phyloP scores from a whole-genome alignment of 2,888 invertebrate species.

The Octonoba sinensis region DNA sequence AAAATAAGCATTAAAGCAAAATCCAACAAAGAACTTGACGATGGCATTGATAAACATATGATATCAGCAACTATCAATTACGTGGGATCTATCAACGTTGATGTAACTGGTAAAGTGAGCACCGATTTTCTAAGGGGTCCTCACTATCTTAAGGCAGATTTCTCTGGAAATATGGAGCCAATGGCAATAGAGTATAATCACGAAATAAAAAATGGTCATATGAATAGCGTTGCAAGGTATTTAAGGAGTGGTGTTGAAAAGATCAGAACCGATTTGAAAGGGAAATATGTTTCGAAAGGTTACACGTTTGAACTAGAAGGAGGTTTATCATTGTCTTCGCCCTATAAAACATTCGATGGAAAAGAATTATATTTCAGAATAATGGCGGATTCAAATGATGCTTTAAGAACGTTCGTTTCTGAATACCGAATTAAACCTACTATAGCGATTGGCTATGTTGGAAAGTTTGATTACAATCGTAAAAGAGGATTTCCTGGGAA shows the following conservation, averaged over 20 bases:
- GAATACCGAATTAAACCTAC: conserved; percentile 46
- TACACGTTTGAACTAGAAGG: conserved; percentile 27
- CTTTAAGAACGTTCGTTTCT: conserved; percentile 23
- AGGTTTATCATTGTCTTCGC: conserved; percentile 35
- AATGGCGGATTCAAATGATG: conserved; percentile 39
- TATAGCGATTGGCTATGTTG: conserved; percentile 29
- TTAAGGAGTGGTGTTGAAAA: conserved; percentile 29
- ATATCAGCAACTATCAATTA: conserved; percentile 45
- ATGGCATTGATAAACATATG: conserved; percentile 31
- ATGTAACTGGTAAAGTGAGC: conserved; percentile 36
- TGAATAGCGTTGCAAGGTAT: conserved; percentile 23
- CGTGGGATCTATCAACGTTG: conserved; percentile 32
- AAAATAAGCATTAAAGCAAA: conserved; percentile 31
- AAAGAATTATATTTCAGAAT: conserved; percentile 42
- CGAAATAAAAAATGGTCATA: conserved; percentile 40
- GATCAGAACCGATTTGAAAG: conserved; percentile 34
- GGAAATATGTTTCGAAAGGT: conserved; percentile 22
- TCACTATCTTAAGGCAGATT: conserved; percentile 48
- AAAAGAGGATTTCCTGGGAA: conserved; percentile 56
- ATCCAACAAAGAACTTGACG: conserved; percentile 22
- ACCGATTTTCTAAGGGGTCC: conserved; percentile 41
- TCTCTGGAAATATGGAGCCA: conserved; percentile 32
- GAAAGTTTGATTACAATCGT: conserved; percentile 49
- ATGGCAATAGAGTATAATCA: conserved; percentile 40
- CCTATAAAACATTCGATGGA: conserved; percentile 55